Base-by-base conservation (phyloP, 2,888 invertebrate species). In the Acronicta psi region DNA sequence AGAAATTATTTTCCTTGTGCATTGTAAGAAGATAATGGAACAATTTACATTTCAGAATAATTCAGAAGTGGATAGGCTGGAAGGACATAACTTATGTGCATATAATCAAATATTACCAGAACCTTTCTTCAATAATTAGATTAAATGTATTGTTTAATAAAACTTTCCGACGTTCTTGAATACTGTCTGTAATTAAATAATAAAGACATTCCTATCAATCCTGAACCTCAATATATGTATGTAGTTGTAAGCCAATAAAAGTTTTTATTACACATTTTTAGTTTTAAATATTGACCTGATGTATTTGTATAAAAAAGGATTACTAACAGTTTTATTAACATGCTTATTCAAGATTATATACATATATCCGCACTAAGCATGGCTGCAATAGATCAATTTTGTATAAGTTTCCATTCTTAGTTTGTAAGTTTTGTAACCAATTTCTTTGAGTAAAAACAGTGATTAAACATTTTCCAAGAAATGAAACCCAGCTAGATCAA, bases 21-120 rank as follows among this genome's bases (percentile, higher is more conserved):
- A 61, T 31, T 16, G n/a, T n/a, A n/a, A 13, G 14, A 51, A 52
- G 16, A 29, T 59, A 63, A 54, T 44, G 9, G 29, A 29, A 38
- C 52, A 16, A 41, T 57, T 74, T 70, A 52, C 59, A 70, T 81
- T 81, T 65, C 81, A 81, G 81, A 81, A 71, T 81, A 73, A 81
- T 66, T 52, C 44, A 46, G 43, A 61, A 46, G 59, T 57, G 58
- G 57, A 58, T 57, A 44, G 38, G 18, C 56, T 67, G 59, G 37
- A 60, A 54, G 45, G 53, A 51, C 25, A 41, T 50, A 40, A 37
- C 46, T 42, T 66, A 55, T 34, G 37, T 17, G 14, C 36, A 44
- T 40, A 20, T 41, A 31, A 11, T 29, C 17, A 18, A 43, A 23
- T 55, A 40, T n/a, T 29, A 18, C 36, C 4, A 25, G 13, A 29